Base-by-base conservation (phyloP, 2,888 invertebrate genomes). In the Crematogaster levior region DNA sequence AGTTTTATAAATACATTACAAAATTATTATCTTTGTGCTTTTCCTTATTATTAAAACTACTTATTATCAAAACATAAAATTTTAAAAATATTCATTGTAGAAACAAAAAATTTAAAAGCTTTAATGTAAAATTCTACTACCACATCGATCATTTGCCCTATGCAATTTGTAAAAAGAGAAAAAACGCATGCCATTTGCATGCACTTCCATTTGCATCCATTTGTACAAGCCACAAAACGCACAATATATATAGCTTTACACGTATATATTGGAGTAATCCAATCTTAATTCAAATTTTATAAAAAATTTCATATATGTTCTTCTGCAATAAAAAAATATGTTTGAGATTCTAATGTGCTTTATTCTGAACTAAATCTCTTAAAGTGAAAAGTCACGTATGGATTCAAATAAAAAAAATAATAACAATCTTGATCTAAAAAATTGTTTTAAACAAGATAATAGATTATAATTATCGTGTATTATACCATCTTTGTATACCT, bases 171-270 rank as follows among this genome's bases (percentile, higher is more conserved):
- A 46, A 70, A 70, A 61, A 63, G 9, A 9, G 27, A 34, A 34
- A 34, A 34, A 73, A 73, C 43, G 72, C 43, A 73, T 15, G 24
- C n/a, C 30, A 73, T 61, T 43, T 30, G 43, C 21, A 43, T 73
- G 43, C 65, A 73, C 21, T 63, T 63, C n/a, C 65, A 61, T 72
- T 72, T 72, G 61, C 61, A 72, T 72, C 60, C 72, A 60, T 61
- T 73, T 73, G 40, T 30, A 30, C 43, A 61, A 73, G 10, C 40
- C 40, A 30, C 40, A 60, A 73, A 68, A 68, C 15, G 48, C 7
- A 3, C 24, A 9, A 34, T 15, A 21, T 30, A 40, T 18, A 27
- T 37, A 24, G 21, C n/a, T 48, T 37, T 18, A 12, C 10, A 56
- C 1, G 7, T 15, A n/a, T 5, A 24, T 53, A 40, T 51, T 70